These are phyloP conservation scores for Campopleginae sp. DNA, from an alignment of 2,888 invertebrate genomes.

Conservation along the genomic window DNA sequence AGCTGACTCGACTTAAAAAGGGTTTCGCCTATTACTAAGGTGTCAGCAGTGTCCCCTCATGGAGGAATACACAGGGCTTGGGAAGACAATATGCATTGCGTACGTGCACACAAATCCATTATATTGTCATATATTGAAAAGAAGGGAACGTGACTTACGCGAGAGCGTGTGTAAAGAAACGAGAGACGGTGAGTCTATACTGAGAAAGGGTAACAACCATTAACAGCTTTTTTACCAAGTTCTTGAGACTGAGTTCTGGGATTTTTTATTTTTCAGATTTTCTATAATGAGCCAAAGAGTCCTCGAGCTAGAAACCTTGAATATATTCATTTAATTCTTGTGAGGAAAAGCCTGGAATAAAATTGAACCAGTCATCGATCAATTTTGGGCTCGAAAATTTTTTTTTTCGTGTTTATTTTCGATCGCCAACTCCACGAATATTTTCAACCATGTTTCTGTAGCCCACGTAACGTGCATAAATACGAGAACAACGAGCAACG, in stretches of 20 bases:
- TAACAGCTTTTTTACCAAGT: conserved; percentile 24
- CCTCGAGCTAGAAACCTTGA: background rate
- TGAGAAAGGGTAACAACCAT: conserved; percentile 60
- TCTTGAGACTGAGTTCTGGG: background rate
- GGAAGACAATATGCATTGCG: conserved; percentile 32
- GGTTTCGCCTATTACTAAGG: background rate
- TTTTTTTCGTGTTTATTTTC: background rate
- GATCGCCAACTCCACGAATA: background rate
- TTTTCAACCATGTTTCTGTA: background rate
- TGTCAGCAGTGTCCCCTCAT: background rate
- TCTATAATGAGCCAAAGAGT: background rate
- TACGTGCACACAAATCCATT: conserved; percentile 44
- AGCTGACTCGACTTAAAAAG: conserved; percentile 11
- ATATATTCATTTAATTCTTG: background rate
- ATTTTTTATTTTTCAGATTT: background rate
- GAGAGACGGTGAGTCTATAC: conserved; percentile 22
- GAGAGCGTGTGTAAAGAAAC: conserved; percentile 54
- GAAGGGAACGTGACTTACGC: conserved; percentile 25
- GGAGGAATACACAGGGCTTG: background rate
- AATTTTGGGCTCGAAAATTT: background rate
- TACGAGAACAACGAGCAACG: conserved; percentile 23
- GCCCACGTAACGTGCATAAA: background rate
- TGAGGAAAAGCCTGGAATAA: background rate
- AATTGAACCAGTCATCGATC: background rate
- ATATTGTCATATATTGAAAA: conserved; percentile 9